Conservation (phyloP, 2,888 invertebrate species). For the Tuta absoluta region DNA sequence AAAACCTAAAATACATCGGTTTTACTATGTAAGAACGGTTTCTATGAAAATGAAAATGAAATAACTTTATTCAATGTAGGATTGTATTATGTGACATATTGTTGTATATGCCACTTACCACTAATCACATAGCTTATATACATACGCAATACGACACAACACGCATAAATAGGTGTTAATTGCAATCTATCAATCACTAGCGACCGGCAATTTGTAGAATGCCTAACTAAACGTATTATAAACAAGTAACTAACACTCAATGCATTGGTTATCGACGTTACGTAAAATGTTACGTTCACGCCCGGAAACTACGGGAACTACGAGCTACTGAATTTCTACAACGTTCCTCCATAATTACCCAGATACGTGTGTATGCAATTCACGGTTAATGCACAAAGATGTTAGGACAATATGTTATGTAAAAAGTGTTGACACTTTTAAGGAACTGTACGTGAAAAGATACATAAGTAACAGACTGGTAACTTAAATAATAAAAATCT, state of each 20-base stretch:
- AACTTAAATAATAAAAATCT: no score
- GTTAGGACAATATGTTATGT: not conserved
- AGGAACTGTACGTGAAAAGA: not conserved
- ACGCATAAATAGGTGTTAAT: slow-evolving; percentile 35
- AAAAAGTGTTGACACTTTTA: no score
- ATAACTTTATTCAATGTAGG: no score
- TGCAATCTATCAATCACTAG: slow-evolving; percentile 29
- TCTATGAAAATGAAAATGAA: no score
- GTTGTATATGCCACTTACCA: not conserved
- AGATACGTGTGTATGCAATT: not conserved
- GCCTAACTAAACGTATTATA: not conserved
- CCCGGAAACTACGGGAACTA: not conserved
- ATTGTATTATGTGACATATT: not conserved
- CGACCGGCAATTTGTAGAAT: slow-evolving; percentile 11
- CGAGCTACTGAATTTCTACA: slow-evolving; percentile 8
- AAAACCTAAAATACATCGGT: no score
- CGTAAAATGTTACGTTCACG: slow-evolving; percentile 8
- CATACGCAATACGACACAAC: not conserved
- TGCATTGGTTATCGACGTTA: slow-evolving; percentile 12
- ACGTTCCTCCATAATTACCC: slow-evolving; percentile 4
- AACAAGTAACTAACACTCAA: not conserved
- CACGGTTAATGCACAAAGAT: not conserved
- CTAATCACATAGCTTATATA: not conserved
- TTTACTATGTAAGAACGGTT: no score
- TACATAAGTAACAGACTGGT: not conserved